Percentiles rank a stretch among this genome's conserved stretches.
phyloP scores from a whole-genome alignment of 2,113 vertebrate species.

The Columba janthina region DNA sequence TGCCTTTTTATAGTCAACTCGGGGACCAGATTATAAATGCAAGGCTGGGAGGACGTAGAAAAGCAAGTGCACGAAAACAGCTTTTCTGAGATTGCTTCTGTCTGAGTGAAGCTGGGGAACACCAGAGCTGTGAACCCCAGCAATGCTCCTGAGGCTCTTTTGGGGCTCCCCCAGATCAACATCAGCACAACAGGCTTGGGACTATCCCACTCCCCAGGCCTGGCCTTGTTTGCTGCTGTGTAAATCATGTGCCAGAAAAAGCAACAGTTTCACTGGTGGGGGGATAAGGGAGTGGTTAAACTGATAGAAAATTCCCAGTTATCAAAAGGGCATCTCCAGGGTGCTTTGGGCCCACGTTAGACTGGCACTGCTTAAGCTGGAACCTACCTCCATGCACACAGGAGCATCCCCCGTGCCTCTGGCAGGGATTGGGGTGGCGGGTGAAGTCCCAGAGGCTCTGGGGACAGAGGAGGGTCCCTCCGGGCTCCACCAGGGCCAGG shows the following conservation, averaged over 20 bases:
- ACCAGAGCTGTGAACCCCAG: neutral
- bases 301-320: neutral
- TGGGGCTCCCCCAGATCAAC: too few relatives aligned
- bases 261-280: fast-evolving
- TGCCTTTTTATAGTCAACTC: neutral
- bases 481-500: neutral
- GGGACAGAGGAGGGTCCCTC: neutral
- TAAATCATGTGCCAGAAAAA: neutral
- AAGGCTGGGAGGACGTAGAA: neutral
- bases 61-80: neutral
- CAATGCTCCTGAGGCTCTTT: fast-evolving
- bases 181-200: neutral
- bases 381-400: fast-evolving
- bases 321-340: neutral
- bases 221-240: too few relatives aligned
- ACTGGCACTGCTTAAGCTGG: neutral
- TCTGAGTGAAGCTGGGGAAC: fast-evolving
- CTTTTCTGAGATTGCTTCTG: neutral
- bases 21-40: neutral
- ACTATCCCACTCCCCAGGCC: neutral
- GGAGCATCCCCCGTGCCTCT: neutral
- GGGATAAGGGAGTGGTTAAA: neutral
- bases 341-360: neutral
- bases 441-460: neutral
- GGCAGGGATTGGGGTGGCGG: neutral